Evolutionary conservation across 2,113 vertebrate species (phyloP), one percentile per base, ranked within the genome.

Genomic region (Tetraodon nigroviridis): DNA sequence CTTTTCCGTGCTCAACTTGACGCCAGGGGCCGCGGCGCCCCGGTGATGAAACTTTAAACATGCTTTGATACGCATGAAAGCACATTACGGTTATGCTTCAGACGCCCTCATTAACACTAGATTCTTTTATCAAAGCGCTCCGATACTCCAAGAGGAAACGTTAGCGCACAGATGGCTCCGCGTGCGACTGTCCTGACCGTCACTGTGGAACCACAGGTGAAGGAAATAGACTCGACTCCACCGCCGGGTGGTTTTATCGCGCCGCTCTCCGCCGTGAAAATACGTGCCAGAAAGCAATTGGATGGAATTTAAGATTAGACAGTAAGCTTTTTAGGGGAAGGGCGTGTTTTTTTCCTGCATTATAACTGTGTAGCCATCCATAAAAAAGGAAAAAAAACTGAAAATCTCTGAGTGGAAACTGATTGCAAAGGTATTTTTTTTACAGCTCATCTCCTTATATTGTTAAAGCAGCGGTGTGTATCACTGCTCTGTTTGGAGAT

Each of bases 41-140:
- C 42, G 47, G 67, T 69, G 66, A 84, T 84, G 71, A 85, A 87
- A 72, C 37, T 83, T 88, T 85, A 16, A 86, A 68, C 71, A 71
- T 53, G 71, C 71, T 81, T 70, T 83, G 60, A 77, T 84, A 87
- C 83, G 84, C 80, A 82, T 84, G 82, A 84, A 76, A 51, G 62
- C 52, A 13, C 61, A 56, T 71, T 42, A 63, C 75, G 67, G 67
- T 63, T 61, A 62, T 64, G 78, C 74, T 65, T 75, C 63, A 56
- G 42, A 58, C 58, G 71, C 67, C 53, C 56, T 27, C 3, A 45
- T 29, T 48, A 18, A 6, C 56, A 55, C 51, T 49, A 29, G 12
- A 42, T 22, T 57, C 48, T n/a, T 50, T 60, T 45, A 27, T 18
- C 2, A 13, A 47, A 32, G 42, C 49, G 54, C 50, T 75, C 51